Evolutionary conservation across 2,797 vertebrate species (phyloP), one percentile per base, ranked within the genome.

Genomic region (Protonibea diacanthus): DNA sequence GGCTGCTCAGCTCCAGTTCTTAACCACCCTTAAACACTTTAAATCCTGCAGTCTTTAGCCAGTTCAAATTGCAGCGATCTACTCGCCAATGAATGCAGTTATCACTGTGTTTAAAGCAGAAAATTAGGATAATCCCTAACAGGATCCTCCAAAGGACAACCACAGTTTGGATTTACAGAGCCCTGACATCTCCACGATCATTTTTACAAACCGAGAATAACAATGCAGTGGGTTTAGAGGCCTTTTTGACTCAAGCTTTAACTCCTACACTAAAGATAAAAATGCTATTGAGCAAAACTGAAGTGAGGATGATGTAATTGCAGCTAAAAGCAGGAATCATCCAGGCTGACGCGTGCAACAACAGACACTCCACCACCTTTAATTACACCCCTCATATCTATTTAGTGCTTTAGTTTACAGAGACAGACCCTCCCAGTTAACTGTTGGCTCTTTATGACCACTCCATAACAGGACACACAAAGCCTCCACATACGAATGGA

Each of bases 361-460:
- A 86, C 78, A 82, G 57, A 82, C 73, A 56, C 62, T 56, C 57
- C 74, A 33, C 5, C 71, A 33, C 58, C 66, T 76, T 82, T 88
- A 93, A 93, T 92, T 81, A 90, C 83, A 84, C 17, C 70, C 82
- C 85, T 80, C 64, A 18, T 47, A 78, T 82, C 86, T 64, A 83
- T 89, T 87, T 88, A 87, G 79, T 78, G 79, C 59, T 86, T 49
- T n/a, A 72, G 23, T 88, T 92, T 88, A 88, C 42, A 51, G 78
- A 64, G 71, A 53, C 14, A 52, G 85, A 81, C 83, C 79, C 91
- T 90, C 89, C 93, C 91, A 76, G 83, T 40, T 78, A 60, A 80
- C 60, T 58, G 70, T 25, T 42, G 53, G 48, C 59, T 74, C 61
- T 87, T 85, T 70, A 66, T 69, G 78, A 86, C 81, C 67, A n/a